Percentiles rank a stretch among this genome's conserved stretches.
These are phyloP conservation scores for Orthosia incerta DNA, from an alignment of 2,888 invertebrate species.

Conservation along the genomic window DNA sequence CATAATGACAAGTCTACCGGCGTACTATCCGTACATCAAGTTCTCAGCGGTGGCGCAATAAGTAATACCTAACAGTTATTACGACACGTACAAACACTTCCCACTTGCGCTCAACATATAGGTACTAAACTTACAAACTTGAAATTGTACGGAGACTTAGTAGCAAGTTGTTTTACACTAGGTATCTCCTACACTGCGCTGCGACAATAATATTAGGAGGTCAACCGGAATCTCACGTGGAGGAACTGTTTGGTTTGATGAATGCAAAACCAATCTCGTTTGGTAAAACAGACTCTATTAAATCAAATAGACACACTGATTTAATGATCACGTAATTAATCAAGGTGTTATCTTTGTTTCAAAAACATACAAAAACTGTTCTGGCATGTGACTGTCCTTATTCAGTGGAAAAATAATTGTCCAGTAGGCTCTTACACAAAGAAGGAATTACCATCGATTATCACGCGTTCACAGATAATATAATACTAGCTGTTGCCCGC, in stretches of 20 bases:
- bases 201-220: slow-evolving; percentile 6
- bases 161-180: slow-evolving; percentile 33
- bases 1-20: slow-evolving; percentile 36
- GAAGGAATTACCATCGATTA: no score
- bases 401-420: no score
- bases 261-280: slow-evolving; percentile 14
- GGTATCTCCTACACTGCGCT: neutral
- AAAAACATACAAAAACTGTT: no score
- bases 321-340: neutral
- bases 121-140: slow-evolving; percentile 51
- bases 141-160: slow-evolving; percentile 43
- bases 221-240: slow-evolving; percentile 5
- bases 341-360: neutral
- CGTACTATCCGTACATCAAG: slow-evolving; percentile 53
- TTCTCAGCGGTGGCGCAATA: slow-evolving; percentile 52
- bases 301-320: neutral
- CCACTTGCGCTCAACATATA: slow-evolving; percentile 37
- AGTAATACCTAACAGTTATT: slow-evolving; percentile 64
- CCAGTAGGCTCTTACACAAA: no score
- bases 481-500: no score
- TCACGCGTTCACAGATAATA: no score
- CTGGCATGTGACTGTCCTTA: no score
- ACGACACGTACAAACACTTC: slow-evolving; percentile 56
- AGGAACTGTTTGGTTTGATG: slow-evolving; percentile 16
- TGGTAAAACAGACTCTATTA: neutral